Conservation (phyloP, 2,888 invertebrate genomes). For the Agrochola macilenta region DNA sequence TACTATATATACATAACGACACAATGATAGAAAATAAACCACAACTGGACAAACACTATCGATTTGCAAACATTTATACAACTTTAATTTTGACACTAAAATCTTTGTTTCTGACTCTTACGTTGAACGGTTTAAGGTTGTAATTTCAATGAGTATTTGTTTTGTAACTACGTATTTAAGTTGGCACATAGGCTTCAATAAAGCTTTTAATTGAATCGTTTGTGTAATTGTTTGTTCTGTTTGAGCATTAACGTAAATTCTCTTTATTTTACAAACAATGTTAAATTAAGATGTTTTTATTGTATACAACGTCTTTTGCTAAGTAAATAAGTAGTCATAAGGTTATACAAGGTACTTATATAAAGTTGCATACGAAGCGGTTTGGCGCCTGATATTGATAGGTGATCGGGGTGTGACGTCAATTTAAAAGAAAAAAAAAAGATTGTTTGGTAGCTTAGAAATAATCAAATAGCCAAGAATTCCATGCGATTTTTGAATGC, state of each 20-base stretch:
- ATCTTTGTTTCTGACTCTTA: slow-evolving; percentile 30
- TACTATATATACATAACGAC: slow-evolving; percentile 82
- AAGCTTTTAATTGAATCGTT: slow-evolving; percentile 79
- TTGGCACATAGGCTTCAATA: slow-evolving; percentile 72
- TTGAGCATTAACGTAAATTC: slow-evolving; percentile 71
- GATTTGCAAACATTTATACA: slow-evolving; percentile 61
- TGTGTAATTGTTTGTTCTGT: slow-evolving; percentile 71
- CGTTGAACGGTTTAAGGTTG: background rate
- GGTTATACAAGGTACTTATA: slow-evolving; percentile 13
- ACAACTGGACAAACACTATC: slow-evolving; percentile 79
- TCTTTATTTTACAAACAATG: slow-evolving; percentile 76
- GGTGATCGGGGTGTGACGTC: slow-evolving; percentile 1
- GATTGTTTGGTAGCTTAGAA: too few species aligned
- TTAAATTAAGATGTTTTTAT: slow-evolving; percentile 77
- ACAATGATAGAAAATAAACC: slow-evolving; percentile 71
- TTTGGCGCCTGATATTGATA: background rate
- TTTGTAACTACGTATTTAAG: slow-evolving; percentile 21
- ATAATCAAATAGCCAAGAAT: background rate
- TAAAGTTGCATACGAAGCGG: background rate
- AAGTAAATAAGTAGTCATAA: slow-evolving; percentile 63
- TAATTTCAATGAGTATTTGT: slow-evolving; percentile 39
- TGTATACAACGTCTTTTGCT: slow-evolving; percentile 73
- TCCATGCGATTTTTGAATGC: background rate
- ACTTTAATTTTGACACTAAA: slow-evolving; percentile 7
- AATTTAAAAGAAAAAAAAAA: background rate